Evolutionary conservation across 2,888 invertebrate genomes (phyloP), one percentile per base, ranked within the genome.

Genomic region (Acleris sparsana): DNA sequence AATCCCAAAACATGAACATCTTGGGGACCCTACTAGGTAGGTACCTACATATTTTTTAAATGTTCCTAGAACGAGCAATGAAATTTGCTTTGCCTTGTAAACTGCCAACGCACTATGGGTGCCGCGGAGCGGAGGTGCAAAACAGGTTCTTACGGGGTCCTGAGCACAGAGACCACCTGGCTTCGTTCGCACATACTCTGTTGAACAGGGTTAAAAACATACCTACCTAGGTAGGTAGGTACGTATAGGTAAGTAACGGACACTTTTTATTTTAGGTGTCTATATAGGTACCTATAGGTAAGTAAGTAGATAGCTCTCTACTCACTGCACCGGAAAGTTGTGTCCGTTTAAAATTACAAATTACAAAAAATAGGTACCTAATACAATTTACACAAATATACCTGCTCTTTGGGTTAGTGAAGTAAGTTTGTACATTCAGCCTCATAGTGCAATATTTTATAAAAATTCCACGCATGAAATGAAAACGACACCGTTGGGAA

Each of bases 401-500:
- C n/a, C 43, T 43, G 16, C 43, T 13, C 9, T 16, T 44, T 44
- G 5, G 44, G 55, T 55, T 4, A n/a, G 53, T 18, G 17, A 39
- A 49, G 43, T 33, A 25, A 59, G 43, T 62, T 49, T 29, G 53
- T 49, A 51, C 49, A 53, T 65, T 46, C n/a, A 25, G 52, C 53
- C 25, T 39, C 16, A 17, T 46, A 61, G 52, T 61, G 61, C 57
- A 53, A 60, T 57, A 62, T 66, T 66, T 66, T 48, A 62, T 66
- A 66, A 66, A 66, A 66, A 66, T 62, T 66, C 62, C 62, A 56
- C 52, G 52, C 52, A 22, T 66, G 57, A 57, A 66, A 66, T 57
- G 61, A 66, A 66, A 66, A 66, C 56, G 66, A 52, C 62, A 57
- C 66, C 62, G 57, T 39, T 57, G 66, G 66, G 66, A 66, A 39